These are phyloP conservation scores for Ornithoptera priamus DNA, from an alignment of 2,888 invertebrate species.

Conservation along the genomic window DNA sequence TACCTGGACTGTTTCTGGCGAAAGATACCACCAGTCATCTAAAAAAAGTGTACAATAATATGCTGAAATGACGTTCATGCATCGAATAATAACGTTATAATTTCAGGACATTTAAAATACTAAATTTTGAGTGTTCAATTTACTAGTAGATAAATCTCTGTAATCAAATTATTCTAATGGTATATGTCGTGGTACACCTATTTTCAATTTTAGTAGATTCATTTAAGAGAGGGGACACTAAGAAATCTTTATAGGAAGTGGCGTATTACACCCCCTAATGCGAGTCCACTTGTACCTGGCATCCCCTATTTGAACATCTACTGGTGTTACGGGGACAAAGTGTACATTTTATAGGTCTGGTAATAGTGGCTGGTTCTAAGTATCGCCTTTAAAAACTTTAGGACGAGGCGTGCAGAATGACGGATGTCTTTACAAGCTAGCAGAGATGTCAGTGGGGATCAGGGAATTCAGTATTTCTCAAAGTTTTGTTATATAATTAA, in stretches of 20 bases:
- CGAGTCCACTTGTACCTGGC: conserved; percentile 36
- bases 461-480: conserved; percentile 44
- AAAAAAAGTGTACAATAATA: no score
- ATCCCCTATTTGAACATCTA: conserved; percentile 27
- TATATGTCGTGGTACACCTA: conserved; percentile 23
- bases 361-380: conserved; percentile 46
- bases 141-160: conserved; percentile 18
- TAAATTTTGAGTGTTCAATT: not conserved
- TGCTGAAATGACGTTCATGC: no score
- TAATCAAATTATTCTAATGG: conserved; percentile 21
- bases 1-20: no score
- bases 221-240: conserved; percentile 35
- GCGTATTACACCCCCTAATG: conserved; percentile 63
- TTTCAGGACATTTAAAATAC: not conserved
- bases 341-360: conserved; percentile 36
- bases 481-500: conserved; percentile 37
- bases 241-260: conserved; percentile 64
- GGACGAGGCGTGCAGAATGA: conserved; percentile 69
- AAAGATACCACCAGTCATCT: no score
- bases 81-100: no score
- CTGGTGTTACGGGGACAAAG: conserved; percentile 6
- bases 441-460: conserved; percentile 62
- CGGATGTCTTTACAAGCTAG: conserved; percentile 76
- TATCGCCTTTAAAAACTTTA: conserved; percentile 49
- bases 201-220: conserved; percentile 16